Percentiles rank a stretch among this genome's conserved stretches.
These are phyloP conservation scores for Drosophila peninsularis DNA, from an alignment of 2,888 invertebrate species.

Conservation along the genomic window DNA sequence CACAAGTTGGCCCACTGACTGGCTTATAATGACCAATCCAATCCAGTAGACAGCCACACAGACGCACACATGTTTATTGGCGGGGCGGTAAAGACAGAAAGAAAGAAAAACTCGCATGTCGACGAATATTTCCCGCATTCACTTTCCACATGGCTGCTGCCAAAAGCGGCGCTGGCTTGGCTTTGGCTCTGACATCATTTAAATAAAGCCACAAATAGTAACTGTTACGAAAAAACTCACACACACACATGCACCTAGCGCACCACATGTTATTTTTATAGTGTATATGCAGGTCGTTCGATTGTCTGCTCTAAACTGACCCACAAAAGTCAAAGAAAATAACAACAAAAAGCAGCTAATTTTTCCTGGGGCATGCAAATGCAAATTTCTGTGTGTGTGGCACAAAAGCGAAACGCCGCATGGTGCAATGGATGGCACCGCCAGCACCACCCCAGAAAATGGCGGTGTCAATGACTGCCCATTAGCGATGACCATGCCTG, in stretches of 20 bases:
- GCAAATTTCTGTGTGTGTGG: slow-evolving; percentile 44
- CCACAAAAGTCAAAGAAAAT: slow-evolving; percentile 43
- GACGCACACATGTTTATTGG: slow-evolving; percentile 13
- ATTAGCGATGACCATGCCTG: slow-evolving; percentile 49
- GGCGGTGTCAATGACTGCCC: slow-evolving; percentile 56
- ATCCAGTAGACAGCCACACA: slow-evolving; percentile 33
- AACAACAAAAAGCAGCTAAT: slow-evolving; percentile 15
- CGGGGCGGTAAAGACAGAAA: slow-evolving; percentile 49
- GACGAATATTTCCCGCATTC: slow-evolving; percentile 79
- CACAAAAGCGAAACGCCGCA: slow-evolving; percentile 25
- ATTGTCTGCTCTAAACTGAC: slow-evolving; percentile 50
- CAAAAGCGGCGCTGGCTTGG: slow-evolving; percentile 34
- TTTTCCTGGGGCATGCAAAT: slow-evolving; percentile 47
- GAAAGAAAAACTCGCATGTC: slow-evolving; percentile 71
- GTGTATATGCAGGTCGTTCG: slow-evolving; percentile 26
- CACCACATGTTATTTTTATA: slow-evolving; percentile 10
- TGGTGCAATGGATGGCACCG: slow-evolving; percentile 56
- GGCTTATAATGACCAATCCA: slow-evolving; percentile 71
- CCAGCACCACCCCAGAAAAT: slow-evolving; percentile 29
- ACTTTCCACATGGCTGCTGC: slow-evolving; percentile 78
- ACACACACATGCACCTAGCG: slow-evolving; percentile 4
- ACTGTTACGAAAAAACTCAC: slow-evolving; percentile 55
- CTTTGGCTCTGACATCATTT: slow-evolving; percentile 68
- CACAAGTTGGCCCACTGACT: slow-evolving; percentile 72
- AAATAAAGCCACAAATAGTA: slow-evolving; percentile 62